These are phyloP conservation scores for Lobophora halterata DNA, from an alignment of 2,888 invertebrate species.

Conservation along the genomic window DNA sequence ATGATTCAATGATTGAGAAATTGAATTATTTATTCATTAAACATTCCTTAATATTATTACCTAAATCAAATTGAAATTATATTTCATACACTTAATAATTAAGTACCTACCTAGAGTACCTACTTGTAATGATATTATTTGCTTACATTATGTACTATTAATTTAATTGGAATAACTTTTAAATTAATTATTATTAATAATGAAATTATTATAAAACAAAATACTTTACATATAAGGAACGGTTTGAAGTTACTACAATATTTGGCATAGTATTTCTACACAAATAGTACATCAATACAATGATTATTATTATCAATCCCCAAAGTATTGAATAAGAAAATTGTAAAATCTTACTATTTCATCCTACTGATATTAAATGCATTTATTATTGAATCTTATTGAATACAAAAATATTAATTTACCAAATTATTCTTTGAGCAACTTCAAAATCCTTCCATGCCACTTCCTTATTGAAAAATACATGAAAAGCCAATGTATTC, in stretches of 20 bases:
- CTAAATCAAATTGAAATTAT: constrained; percentile 15
- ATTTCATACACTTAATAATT: constrained; percentile 11
- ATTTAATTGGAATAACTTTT: neutral
- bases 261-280: no score
- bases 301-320: neutral
- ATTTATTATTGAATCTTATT: neutral
- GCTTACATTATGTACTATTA: neutral
- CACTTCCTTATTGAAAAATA: constrained; percentile 90
- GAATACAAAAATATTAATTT: neutral
- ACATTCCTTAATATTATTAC: no score
- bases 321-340: neutral
- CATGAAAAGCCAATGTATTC: constrained; percentile 85
- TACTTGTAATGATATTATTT: neutral
- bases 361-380: constrained; percentile 1
- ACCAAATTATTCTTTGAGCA: constrained; percentile 95
- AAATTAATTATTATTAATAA: no score
- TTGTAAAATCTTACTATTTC: neutral
- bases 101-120: neutral
- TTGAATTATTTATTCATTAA: no score
- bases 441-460: constrained; percentile 87
- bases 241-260: no score
- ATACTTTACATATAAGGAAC: no score
- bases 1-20: no score
- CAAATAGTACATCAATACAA: no score
- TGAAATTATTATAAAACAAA: no score